Conservation (phyloP, 1,140 invertebrate species). For the Tetragonula clypearis region DNA sequence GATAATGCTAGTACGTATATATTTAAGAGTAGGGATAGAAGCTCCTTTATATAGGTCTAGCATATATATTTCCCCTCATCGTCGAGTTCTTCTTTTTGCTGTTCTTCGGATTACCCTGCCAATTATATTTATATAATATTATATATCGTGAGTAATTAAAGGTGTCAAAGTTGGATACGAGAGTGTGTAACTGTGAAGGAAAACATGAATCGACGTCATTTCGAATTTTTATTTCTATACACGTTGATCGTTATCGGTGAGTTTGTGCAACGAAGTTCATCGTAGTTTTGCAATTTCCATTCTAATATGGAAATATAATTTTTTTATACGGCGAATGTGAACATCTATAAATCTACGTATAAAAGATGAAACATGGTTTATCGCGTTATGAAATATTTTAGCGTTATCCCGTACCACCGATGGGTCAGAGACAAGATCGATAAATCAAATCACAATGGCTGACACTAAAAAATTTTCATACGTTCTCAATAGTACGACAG, state of each 20-base stretch:
- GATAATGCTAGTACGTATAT: not conserved
- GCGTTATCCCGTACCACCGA: not conserved
- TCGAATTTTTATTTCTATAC: not conserved
- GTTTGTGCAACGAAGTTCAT: not conserved
- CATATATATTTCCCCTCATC: not conserved
- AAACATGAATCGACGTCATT: not conserved
- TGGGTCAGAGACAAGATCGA: rapidly evolving
- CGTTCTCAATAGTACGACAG: not conserved
- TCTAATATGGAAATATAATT: not conserved
- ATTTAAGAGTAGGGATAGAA: not conserved
- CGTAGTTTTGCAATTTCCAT: not conserved
- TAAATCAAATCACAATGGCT: too few species aligned
- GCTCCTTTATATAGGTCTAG: not conserved
- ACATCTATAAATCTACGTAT: not conserved
- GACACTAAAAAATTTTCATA: not conserved
- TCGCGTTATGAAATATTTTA: not conserved
- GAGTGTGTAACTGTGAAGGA: too few species aligned
- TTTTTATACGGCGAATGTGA: not conserved
- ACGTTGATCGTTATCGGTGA: not conserved
- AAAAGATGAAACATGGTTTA: not conserved
- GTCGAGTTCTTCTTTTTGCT: not conserved
- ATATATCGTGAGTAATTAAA: too few species aligned
- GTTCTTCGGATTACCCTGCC: too few species aligned
- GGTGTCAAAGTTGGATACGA: too few species aligned
- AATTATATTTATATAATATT: not conserved